Conservation (phyloP, 2,888 invertebrate genomes). For the Aricia artaxerxes region DNA sequence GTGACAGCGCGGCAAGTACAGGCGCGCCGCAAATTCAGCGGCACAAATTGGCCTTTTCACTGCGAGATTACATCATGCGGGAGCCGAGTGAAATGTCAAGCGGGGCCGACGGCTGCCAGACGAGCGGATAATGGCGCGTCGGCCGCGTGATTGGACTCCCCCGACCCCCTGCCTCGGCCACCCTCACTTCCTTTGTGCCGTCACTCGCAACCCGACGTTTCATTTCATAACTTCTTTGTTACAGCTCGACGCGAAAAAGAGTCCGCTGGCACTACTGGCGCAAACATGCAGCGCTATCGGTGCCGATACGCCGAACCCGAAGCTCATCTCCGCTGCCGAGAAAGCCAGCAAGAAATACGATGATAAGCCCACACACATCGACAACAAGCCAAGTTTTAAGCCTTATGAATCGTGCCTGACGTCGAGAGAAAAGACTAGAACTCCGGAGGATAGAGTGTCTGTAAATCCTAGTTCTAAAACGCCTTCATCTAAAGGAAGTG, state of each 20-base stretch:
- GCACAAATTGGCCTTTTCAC: conserved; percentile 81
- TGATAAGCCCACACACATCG: conserved; percentile 82
- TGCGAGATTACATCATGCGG: conserved; percentile 81
- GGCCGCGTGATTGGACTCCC: conserved; percentile 78
- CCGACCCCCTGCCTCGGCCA: conserved; percentile 53
- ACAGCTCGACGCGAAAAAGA: conserved; percentile 98
- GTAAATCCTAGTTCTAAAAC: conserved; percentile 78
- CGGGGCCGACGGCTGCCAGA: conserved; percentile 80
- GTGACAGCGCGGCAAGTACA: conserved; percentile 75
- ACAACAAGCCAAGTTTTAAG: conserved; percentile 85
- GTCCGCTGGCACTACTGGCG: conserved; percentile 95
- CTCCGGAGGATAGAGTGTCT: conserved; percentile 83
- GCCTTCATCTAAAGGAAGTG: conserved; percentile 79
- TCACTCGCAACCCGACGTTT: conserved; percentile 77
- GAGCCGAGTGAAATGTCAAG: conserved; percentile 81
- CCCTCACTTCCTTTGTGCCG: conserved; percentile 74
- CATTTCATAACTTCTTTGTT: conserved; percentile 82
- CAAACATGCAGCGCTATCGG: conserved; percentile 99
- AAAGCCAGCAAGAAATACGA: conserved; percentile 84
- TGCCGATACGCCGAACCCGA: conserved; percentile 90
- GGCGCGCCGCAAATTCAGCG: conserved; percentile 79
- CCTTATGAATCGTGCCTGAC: conserved; percentile 86
- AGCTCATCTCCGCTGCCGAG: conserved; percentile 87
- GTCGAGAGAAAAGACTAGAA: conserved; percentile 83
- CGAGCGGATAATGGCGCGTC: conserved; percentile 81